phyloP scores from a whole-genome alignment of 1,140 invertebrate species.

The Anoplophora glabripennis region DNA sequence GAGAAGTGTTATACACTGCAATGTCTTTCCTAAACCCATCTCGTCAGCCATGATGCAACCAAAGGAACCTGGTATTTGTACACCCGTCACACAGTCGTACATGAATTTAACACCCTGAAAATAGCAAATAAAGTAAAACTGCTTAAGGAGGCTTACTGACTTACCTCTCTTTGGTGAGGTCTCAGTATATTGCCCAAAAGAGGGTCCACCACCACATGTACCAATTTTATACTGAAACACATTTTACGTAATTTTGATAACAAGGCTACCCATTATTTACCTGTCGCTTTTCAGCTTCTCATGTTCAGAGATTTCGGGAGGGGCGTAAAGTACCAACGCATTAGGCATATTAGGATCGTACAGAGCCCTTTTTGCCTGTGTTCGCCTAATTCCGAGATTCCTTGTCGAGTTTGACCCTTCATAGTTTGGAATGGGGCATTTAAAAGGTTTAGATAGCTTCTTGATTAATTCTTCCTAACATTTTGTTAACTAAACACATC shows the following conservation, averaged over 20 bases:
- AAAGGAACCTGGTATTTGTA: slow-evolving; percentile 80
- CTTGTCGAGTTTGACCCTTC: slow-evolving; percentile 65
- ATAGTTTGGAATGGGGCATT: slow-evolving; percentile 93
- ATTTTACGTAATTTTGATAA: slow-evolving; percentile 11
- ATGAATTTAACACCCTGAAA: slow-evolving; percentile 94
- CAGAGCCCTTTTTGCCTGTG: slow-evolving; percentile 69
- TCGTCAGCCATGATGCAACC: slow-evolving; percentile 99
- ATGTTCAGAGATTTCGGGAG: slow-evolving; percentile 78
- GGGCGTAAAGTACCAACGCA: slow-evolving; percentile 87
- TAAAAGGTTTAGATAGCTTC: slow-evolving; percentile 85
- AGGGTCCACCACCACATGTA: slow-evolving; percentile 95
- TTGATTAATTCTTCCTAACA: slow-evolving; percentile 75
- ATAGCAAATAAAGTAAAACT: slow-evolving; percentile 1
- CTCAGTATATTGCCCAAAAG: slow-evolving; percentile 83
- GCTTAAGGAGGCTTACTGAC: slow-evolving; percentile 9
- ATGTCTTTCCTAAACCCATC: slow-evolving; percentile 96
- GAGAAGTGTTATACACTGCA: slow-evolving; percentile 95
- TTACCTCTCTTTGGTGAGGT: slow-evolving; percentile 94
- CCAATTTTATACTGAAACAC: slow-evolving; percentile 59
- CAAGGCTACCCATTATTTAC: slow-evolving; percentile 48
- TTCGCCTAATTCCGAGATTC: slow-evolving; percentile 62
- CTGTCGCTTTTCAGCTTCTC: slow-evolving; percentile 75
- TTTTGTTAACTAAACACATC: slow-evolving; percentile 9
- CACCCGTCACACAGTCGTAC: slow-evolving; percentile 98
- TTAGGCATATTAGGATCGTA: slow-evolving; percentile 94